A percentile compares a stretch with the other conserved stretches of the same genome.
phyloP scores from a whole-genome alignment of 2,797 vertebrate species.

The Crenichthys baileyi region DNA sequence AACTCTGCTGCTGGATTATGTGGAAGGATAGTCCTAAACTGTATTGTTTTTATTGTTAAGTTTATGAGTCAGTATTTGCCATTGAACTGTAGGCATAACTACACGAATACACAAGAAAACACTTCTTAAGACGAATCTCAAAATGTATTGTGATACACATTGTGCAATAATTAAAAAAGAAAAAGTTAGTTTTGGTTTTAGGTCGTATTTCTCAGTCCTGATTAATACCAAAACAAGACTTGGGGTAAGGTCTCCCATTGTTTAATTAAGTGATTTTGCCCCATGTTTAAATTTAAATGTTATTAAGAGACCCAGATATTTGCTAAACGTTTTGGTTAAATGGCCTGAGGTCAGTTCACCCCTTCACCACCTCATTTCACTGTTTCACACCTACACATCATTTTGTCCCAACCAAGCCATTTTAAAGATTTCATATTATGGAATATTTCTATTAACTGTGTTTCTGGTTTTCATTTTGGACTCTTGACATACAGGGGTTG shows the following conservation, averaged over 20 bases:
- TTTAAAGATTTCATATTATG: background rate
- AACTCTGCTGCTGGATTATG: background rate
- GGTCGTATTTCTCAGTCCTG: background rate
- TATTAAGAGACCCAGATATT: background rate
- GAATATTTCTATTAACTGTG: background rate
- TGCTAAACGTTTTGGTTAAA: background rate
- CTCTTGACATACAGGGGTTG: background rate
- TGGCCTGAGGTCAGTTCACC: background rate
- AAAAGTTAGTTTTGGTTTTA: background rate
- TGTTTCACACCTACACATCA: background rate
- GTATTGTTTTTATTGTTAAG: background rate
- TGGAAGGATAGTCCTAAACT: background rate
- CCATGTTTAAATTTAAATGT: background rate
- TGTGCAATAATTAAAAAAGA: background rate
- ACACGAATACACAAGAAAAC: background rate
- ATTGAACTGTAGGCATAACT: background rate
- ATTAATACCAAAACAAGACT: background rate
- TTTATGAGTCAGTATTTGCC: background rate
- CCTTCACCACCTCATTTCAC: background rate
- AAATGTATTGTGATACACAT: constrained; percentile 2
- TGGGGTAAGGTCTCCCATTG: background rate
- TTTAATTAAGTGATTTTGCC: background rate
- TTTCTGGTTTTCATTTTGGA: background rate
- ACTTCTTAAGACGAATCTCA: background rate
- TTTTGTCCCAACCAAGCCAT: background rate